Percentiles rank a stretch among this genome's conserved stretches.
phyloP scores from a whole-genome alignment of 1,140 invertebrate genomes.

The Drosophila bocki region DNA sequence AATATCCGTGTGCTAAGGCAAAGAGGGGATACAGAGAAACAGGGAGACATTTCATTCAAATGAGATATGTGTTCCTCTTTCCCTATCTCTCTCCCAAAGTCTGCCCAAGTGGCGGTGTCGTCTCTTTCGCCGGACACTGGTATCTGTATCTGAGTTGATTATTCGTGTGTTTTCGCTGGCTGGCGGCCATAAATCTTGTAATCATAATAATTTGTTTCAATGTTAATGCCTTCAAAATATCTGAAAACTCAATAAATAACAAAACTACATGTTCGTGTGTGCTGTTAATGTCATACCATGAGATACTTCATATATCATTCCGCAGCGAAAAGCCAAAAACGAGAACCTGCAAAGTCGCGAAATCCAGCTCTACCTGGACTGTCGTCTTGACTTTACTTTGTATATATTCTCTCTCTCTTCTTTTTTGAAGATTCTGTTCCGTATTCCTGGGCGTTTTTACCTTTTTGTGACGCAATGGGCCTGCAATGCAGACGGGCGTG shows the following conservation, averaged over 20 bases:
- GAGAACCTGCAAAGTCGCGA: conserved; percentile 47
- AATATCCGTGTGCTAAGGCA: background rate
- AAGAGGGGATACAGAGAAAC: background rate
- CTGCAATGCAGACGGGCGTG: conserved; percentile 71
- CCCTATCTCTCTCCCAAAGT: background rate
- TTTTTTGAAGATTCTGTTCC: conserved; percentile 59
- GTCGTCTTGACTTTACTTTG: conserved; percentile 35
- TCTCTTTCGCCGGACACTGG: conserved; percentile 22
- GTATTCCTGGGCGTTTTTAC: conserved; percentile 38
- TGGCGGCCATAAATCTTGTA: conserved; percentile 82
- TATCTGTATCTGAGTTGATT: conserved; percentile 52
- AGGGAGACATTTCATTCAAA: conserved; percentile 53
- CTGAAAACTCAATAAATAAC: conserved; percentile 85
- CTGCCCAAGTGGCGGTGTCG: conserved; percentile 27
- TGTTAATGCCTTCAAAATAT: conserved; percentile 85
- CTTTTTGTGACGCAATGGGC: conserved; percentile 71
- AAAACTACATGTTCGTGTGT: conserved; percentile 84
- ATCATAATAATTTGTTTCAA: conserved; percentile 85
- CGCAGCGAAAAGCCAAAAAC: conserved; percentile 41
- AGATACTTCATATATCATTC: conserved; percentile 85
- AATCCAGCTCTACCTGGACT: conserved; percentile 62
- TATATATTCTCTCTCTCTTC: background rate
- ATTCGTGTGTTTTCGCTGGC: conserved; percentile 60
- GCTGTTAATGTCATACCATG: conserved; percentile 85
- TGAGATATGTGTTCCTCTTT: conserved; percentile 42